Conservation (phyloP, 2,113 vertebrate genomes). For the Archilochus colubris region DNA sequence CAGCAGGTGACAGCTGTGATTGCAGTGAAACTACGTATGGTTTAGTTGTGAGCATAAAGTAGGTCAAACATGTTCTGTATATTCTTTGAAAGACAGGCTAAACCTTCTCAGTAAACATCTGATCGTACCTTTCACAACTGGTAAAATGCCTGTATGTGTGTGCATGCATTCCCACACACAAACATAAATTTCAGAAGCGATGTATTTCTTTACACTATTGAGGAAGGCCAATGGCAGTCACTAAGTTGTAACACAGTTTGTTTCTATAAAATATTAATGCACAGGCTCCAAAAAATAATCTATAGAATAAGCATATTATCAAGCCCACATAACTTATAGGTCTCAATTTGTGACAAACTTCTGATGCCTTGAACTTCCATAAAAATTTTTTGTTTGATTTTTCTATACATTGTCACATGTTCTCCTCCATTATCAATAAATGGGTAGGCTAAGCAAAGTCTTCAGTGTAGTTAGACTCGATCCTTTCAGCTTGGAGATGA, state of each 20-base stretch:
- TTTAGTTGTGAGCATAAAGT: background rate
- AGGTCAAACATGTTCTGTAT: background rate
- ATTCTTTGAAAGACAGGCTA: background rate
- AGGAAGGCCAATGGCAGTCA: background rate
- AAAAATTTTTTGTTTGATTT: background rate
- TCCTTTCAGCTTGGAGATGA: background rate
- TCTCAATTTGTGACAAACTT: background rate
- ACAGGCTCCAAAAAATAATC: background rate
- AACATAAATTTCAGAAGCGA: background rate
- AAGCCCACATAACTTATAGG: background rate
- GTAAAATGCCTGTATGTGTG: background rate
- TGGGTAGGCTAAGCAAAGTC: background rate
- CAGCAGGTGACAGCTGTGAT: constrained; percentile 29
- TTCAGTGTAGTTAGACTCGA: background rate
- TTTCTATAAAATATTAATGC: background rate
- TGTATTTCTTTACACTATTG: background rate
- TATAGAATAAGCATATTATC: background rate
- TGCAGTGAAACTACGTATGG: background rate
- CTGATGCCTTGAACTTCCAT: background rate
- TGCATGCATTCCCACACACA: accelerated
- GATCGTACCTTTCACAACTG: background rate
- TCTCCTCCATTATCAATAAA: background rate
- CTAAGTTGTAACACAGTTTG: background rate
- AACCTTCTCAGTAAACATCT: background rate
- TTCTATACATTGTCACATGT: background rate